A percentile compares a stretch with the other conserved stretches of the same genome.
Evolutionary conservation across 2,113 vertebrate genomes (phyloP).

Genomic region (Trichomycterus rosablanca): DNA sequence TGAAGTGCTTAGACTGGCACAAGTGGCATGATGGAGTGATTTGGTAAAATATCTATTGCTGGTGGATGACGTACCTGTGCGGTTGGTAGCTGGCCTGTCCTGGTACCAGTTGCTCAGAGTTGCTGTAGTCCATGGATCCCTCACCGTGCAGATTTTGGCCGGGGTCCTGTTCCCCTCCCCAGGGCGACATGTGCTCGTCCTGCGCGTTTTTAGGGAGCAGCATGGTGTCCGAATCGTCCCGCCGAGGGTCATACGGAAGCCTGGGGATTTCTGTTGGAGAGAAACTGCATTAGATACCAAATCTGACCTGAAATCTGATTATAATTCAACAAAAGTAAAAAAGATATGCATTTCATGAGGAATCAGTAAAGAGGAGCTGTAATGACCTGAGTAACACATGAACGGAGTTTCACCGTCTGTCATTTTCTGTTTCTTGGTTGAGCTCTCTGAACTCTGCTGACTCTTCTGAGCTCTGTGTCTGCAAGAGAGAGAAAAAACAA

Average conservation of each 20-base stretch:
- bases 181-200: conserved; percentile 70
- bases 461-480: conserved; percentile 52
- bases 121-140: conserved; percentile 53
- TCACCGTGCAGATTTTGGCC: conserved; percentile 55
- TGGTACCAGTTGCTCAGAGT: conserved; percentile 76
- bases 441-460: conserved; percentile 26
- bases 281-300: background rate
- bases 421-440: conserved; percentile 41
- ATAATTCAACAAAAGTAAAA: no score
- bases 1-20: no score
- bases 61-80: conserved; percentile 61
- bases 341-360: no score
- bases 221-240: conserved; percentile 36
- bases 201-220: conserved; percentile 60
- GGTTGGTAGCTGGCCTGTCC: conserved; percentile 66
- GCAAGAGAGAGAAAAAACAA: background rate
- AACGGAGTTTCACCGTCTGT: conserved; percentile 17
- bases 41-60: background rate
- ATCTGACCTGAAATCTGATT: no score
- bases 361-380: no score
- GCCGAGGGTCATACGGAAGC: conserved; percentile 32
- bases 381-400: conserved; percentile 46
- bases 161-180: conserved; percentile 50
- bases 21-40: no score
- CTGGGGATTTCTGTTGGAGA: conserved; percentile 22